Evolutionary conservation across 2,113 vertebrate genomes (phyloP).

Genomic region (Macrotus californicus): DNA sequence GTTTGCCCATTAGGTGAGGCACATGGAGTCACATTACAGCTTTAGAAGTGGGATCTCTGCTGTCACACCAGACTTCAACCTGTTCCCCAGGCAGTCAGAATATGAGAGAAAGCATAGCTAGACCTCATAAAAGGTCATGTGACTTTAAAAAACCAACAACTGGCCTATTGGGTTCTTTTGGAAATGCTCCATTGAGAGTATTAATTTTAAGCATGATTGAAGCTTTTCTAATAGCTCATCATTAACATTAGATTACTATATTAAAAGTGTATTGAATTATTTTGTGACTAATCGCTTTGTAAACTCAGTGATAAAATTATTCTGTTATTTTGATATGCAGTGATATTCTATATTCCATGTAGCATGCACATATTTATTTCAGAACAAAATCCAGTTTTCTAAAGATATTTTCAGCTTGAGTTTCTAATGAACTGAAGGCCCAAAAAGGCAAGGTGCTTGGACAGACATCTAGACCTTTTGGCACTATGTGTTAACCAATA

Average conservation of each 20-base stretch:
- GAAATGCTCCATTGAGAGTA: background rate
- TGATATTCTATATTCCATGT: background rate
- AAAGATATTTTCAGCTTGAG: background rate
- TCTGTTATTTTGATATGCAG: background rate
- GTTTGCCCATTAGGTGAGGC: background rate
- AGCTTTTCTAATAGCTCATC: background rate
- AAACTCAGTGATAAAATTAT: background rate
- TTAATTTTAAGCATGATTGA: background rate
- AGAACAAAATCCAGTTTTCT: background rate
- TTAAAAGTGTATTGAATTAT: background rate
- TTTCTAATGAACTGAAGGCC: background rate
- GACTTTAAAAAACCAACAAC: background rate
- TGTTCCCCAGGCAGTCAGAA: background rate
- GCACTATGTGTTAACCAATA: background rate
- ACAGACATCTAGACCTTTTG: background rate
- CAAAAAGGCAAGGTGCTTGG: background rate
- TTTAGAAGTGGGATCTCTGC: background rate
- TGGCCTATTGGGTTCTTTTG: background rate
- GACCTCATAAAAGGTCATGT: background rate
- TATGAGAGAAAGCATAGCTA: background rate
- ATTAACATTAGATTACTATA: background rate
- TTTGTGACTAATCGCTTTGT: slow-evolving; percentile 25
- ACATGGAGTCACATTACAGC: background rate
- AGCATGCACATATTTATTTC: background rate
- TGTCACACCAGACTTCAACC: background rate